Evolutionary conservation across 1,140 invertebrate genomes (phyloP).

Genomic region (Drosophila kohkoa): DNA sequence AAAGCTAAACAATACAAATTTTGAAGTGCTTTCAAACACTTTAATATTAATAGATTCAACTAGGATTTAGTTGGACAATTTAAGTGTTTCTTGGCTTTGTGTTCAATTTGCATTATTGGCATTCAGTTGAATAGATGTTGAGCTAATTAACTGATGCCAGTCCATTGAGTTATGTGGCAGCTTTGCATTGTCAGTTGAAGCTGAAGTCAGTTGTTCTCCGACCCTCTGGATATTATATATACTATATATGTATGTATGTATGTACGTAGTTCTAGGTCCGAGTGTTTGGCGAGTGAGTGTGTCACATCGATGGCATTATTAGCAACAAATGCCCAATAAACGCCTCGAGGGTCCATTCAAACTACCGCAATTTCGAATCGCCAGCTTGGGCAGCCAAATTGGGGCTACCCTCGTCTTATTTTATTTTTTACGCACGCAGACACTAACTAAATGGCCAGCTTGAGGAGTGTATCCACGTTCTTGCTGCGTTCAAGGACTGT

Average conservation of each 20-base stretch:
- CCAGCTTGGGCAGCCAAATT: constrained; percentile 73
- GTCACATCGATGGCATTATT: constrained; percentile 79
- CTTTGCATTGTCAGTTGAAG: neutral
- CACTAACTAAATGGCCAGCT: constrained; percentile 56
- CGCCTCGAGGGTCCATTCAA: constrained; percentile 35
- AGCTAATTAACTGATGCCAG: constrained; percentile 9
- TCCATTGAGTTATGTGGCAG: neutral
- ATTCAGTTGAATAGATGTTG: neutral
- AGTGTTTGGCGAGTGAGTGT: constrained; percentile 37
- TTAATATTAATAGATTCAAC: too few relatives aligned
- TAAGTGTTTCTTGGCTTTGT: neutral
- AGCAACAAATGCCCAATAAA: constrained; percentile 72
- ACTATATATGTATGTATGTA: constrained; percentile 16
- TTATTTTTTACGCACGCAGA: constrained; percentile 24
- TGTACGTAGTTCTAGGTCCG: neutral
- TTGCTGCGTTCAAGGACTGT: neutral
- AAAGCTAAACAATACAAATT: too few relatives aligned
- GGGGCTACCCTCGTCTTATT: constrained; percentile 63
- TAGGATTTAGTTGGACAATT: too few relatives aligned
- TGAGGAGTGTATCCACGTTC: constrained; percentile 5
- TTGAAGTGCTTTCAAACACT: too few relatives aligned
- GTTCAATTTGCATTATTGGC: neutral
- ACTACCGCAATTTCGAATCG: constrained; percentile 55
- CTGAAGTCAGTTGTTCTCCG: neutral
- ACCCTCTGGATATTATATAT: constrained; percentile 44